phyloP scores from a whole-genome alignment of 2,113 vertebrate genomes.

The Pterophyllum scalare region DNA sequence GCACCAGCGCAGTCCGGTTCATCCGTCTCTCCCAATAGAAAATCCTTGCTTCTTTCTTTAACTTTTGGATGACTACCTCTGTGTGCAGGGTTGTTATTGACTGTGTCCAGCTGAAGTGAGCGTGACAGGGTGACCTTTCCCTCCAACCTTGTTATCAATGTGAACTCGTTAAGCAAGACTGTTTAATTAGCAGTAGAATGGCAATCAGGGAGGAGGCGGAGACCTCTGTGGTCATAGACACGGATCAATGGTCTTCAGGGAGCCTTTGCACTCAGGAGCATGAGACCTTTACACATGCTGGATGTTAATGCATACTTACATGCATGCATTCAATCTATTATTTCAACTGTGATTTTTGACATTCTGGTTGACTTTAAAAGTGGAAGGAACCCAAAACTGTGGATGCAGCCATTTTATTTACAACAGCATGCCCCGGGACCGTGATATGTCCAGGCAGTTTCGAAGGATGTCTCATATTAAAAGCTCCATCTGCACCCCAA shows the following conservation, averaged over 20 bases:
- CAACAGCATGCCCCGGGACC: neutral
- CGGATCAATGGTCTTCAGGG: slow-evolving; percentile 71
- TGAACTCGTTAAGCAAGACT: slow-evolving; percentile 66
- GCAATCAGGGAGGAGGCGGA: slow-evolving; percentile 59
- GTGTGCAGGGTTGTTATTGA: slow-evolving; percentile 47
- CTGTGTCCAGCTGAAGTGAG: slow-evolving; percentile 47
- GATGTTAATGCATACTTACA: neutral
- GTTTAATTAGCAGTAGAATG: slow-evolving; percentile 73
- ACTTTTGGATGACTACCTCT: slow-evolving; percentile 17
- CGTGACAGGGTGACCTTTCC: slow-evolving; percentile 70
- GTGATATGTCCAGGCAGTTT: neutral
- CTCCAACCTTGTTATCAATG: slow-evolving; percentile 64
- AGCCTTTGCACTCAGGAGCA: slow-evolving; percentile 33
- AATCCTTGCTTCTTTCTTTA: neutral
- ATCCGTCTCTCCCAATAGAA: neutral
- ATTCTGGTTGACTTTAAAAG: neutral
- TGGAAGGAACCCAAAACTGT: neutral
- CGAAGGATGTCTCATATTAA: neutral
- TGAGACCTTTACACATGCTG: slow-evolving; percentile 11
- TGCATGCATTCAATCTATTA: neutral
- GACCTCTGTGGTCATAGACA: slow-evolving; percentile 53
- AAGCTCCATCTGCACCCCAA: neutral
- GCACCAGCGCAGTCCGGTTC: neutral
- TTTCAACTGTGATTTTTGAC: neutral
- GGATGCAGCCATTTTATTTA: neutral